Evolutionary conservation across 1,140 invertebrate genomes (phyloP).

Genomic region (Polypedilum pembai): DNA sequence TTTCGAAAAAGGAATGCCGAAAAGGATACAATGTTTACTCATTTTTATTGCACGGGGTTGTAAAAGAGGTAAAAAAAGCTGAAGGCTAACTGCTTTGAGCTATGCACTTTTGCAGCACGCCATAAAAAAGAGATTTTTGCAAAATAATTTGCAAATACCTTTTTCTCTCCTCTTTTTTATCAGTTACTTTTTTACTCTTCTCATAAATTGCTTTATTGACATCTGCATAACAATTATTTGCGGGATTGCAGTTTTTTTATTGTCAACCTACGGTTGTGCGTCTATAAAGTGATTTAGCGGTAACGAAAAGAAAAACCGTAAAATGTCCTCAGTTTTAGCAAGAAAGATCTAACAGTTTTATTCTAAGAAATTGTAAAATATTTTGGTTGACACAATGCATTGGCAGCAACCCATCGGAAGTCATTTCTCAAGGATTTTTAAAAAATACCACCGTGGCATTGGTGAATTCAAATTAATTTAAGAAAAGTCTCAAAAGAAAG

Average conservation of each 20-base stretch:
- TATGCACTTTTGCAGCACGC: constrained; percentile 10
- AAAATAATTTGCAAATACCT: constrained; percentile 6
- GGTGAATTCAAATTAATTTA: too few species aligned
- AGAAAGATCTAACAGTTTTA: too few species aligned
- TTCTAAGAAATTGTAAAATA: too few species aligned
- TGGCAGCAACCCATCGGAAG: too few species aligned
- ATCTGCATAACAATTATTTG: background rate
- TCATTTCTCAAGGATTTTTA: too few species aligned
- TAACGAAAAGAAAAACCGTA: constrained; percentile 4
- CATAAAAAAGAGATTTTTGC: constrained; percentile 9
- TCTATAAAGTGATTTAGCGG: constrained; percentile 7
- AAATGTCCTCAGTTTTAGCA: background rate
- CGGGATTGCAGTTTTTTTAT: background rate
- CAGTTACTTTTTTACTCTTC: constrained; percentile 12
- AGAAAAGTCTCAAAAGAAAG: too few species aligned
- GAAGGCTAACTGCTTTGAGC: background rate
- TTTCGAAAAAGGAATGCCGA: background rate
- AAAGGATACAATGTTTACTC: constrained; percentile 8
- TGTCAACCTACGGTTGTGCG: background rate
- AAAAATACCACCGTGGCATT: too few species aligned
- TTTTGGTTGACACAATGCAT: too few species aligned
- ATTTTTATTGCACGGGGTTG: background rate
- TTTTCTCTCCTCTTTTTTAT: background rate
- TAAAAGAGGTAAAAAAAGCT: constrained; percentile 22
- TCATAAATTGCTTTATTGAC: background rate